Conservation (phyloP, 2,797 vertebrate genomes). For the Gambelia wislizenii region DNA sequence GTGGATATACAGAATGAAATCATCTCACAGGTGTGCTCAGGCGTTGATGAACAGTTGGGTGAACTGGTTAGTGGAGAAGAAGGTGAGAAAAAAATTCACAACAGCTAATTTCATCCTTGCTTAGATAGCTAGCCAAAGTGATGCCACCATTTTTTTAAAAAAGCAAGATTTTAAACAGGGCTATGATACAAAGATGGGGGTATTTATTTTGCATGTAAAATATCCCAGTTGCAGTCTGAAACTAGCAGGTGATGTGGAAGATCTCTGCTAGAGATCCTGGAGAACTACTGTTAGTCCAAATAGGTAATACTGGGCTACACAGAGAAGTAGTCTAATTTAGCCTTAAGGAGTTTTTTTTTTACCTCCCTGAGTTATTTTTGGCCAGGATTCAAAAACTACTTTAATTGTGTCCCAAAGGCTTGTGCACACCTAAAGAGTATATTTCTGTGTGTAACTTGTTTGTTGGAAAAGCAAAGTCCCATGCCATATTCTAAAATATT, state of each 20-base stretch:
- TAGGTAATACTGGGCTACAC: neutral
- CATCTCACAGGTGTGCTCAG: slow-evolving; percentile 87
- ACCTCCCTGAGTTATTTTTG: neutral
- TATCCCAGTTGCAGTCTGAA: neutral
- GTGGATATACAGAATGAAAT: slow-evolving; percentile 87
- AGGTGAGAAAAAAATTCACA: slow-evolving; percentile 80
- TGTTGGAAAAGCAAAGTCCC: neutral
- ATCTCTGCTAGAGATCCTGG: neutral
- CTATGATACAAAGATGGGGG: neutral
- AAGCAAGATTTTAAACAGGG: neutral
- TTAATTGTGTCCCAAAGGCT: neutral
- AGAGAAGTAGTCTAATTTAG: neutral
- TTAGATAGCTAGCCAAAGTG: slow-evolving; percentile 35
- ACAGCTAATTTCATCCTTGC: neutral
- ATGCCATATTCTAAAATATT: neutral
- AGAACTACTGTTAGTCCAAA: neutral
- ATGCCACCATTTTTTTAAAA: neutral
- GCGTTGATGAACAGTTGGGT: slow-evolving; percentile 90
- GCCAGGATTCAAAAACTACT: neutral
- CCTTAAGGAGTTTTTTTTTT: neutral
- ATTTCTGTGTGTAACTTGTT: neutral
- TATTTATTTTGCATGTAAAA: neutral
- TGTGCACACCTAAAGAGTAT: neutral
- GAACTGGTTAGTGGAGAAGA: slow-evolving; percentile 91
- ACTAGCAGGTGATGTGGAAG: neutral